A percentile compares a stretch with the other conserved stretches of the same genome.
These are phyloP conservation scores for Tribolium madens DNA, from an alignment of 1,140 invertebrate species.

Conservation along the genomic window DNA sequence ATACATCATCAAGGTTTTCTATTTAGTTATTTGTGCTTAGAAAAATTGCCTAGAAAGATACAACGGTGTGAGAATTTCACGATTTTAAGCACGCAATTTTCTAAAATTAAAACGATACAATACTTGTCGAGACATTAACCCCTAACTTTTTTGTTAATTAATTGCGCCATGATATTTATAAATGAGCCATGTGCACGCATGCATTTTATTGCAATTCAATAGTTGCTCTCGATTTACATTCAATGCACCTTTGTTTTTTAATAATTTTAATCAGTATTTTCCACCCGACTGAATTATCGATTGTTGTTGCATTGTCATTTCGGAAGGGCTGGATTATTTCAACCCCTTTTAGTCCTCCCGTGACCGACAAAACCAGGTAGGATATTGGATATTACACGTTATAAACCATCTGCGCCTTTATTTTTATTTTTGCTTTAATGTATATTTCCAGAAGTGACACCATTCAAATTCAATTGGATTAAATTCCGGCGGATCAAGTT, in stretches of 20 bases:
- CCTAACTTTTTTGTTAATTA: background rate
- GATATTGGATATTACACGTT: conserved; percentile 29
- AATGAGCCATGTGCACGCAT: background rate
- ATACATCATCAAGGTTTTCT: conserved; percentile 14
- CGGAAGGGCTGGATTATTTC: conserved; percentile 13
- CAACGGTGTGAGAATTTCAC: conserved; percentile 10
- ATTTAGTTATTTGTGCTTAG: conserved; percentile 2
- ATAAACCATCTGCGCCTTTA: conserved; percentile 29
- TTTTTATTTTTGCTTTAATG: background rate
- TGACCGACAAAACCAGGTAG: conserved; percentile 2
- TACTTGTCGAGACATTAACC: background rate
- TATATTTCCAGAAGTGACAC: background rate
- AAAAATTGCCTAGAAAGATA: background rate
- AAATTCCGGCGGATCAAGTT: background rate
- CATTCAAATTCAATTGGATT: conserved; percentile 11
- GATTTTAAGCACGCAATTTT: conserved; percentile 1
- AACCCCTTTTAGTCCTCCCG: background rate
- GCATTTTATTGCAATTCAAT: background rate
- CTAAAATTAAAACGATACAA: conserved; percentile 17
- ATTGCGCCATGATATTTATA: background rate
- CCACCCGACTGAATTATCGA: conserved; percentile 13
- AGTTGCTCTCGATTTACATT: background rate
- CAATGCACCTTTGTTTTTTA: background rate
- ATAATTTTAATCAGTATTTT: conserved; percentile 10
- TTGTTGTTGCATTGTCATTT: conserved; percentile 7